These are phyloP conservation scores for Galeopterus variegatus DNA, from an alignment of 2,113 vertebrate species.

Conservation along the genomic window DNA sequence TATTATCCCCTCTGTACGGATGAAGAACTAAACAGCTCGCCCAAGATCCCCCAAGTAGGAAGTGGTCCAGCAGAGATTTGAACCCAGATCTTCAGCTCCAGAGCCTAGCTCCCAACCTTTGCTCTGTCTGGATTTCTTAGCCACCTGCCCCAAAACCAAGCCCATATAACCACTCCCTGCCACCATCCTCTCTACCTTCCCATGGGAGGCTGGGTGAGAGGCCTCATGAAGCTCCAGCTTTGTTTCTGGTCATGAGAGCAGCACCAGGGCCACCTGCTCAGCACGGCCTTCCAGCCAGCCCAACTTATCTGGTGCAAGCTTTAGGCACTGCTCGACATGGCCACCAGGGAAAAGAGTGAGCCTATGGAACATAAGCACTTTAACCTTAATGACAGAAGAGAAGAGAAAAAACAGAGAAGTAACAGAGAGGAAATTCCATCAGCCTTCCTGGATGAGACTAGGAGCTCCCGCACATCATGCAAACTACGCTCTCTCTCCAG, in stretches of 20 bases:
- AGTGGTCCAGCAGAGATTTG: background rate
- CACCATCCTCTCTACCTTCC: background rate
- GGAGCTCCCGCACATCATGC: background rate
- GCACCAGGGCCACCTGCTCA: background rate
- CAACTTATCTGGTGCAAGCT: background rate
- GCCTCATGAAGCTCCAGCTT: background rate
- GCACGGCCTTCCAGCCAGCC: background rate
- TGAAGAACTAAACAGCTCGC: background rate
- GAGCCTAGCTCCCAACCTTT: background rate
- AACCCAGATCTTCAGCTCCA: background rate
- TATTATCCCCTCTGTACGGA: background rate
- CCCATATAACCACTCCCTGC: background rate
- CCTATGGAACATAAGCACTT: background rate
- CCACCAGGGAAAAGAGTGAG: background rate
- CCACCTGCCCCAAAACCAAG: background rate
- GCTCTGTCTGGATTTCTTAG: background rate
- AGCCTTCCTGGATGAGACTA: background rate
- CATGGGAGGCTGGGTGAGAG: background rate
- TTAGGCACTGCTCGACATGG: background rate
- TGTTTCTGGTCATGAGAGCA: background rate
- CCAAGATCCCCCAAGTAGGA: background rate
- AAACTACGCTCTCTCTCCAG: background rate
- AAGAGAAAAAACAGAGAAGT: conserved; percentile 5
- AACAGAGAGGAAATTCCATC: background rate
- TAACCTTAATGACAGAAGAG: background rate